Evolutionary conservation across 2,888 invertebrate genomes (phyloP).

Genomic region (Deladenus siricidicola): DNA sequence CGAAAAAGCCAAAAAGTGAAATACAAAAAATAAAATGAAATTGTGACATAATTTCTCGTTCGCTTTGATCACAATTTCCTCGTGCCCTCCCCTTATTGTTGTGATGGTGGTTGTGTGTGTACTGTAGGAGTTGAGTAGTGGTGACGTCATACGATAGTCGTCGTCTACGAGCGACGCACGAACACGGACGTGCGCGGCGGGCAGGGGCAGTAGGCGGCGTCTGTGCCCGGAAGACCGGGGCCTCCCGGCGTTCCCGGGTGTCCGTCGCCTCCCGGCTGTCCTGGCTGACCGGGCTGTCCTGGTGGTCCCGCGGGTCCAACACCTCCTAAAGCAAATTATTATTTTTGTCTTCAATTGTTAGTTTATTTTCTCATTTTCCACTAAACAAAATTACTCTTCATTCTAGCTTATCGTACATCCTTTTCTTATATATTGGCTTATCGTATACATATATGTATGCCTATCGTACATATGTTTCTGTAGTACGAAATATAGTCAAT

Average conservation of each 20-base stretch:
- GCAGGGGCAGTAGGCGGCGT: constrained; percentile 17
- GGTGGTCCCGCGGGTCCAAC: constrained; percentile 21
- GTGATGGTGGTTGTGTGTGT: background rate
- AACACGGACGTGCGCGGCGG: constrained; percentile 18
- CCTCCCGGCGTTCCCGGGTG: constrained; percentile 9
- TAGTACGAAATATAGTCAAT: background rate
- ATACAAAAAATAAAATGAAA: background rate
- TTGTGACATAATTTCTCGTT: background rate
- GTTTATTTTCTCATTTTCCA: background rate
- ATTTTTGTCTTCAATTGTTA: background rate
- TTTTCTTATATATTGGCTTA: too few relatives aligned
- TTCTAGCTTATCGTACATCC: too few relatives aligned
- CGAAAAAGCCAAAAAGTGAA: background rate
- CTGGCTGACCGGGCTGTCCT: constrained; percentile 21
- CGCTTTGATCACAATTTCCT: too few relatives aligned
- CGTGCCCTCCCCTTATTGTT: too few relatives aligned
- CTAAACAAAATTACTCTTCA: too few relatives aligned
- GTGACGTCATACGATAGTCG: too few relatives aligned
- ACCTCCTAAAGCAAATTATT: background rate
- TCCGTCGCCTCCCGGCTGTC: constrained; percentile 22
- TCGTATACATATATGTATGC: too few relatives aligned
- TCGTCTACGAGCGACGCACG: constrained; percentile 7
- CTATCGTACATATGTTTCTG: too few relatives aligned
- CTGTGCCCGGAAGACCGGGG: constrained; percentile 7
- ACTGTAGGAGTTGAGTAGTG: too few relatives aligned